Evolutionary conservation across 2,797 vertebrate genomes (phyloP).

Genomic region (Apogon talboti): DNA sequence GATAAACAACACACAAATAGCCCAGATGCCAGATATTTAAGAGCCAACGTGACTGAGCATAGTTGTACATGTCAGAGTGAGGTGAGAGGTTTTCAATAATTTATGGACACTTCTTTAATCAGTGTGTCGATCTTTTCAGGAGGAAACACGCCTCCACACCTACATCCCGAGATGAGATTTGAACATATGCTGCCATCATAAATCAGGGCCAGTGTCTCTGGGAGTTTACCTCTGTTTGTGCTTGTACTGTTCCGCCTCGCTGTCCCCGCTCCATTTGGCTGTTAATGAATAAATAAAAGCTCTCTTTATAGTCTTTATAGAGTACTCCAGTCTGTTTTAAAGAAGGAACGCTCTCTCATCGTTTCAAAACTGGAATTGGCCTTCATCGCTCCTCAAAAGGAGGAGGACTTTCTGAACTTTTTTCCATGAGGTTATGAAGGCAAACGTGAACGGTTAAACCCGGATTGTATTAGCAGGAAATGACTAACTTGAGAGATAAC

Average conservation of each 20-base stretch:
- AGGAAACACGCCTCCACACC: constrained; percentile 25
- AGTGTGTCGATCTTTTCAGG: constrained; percentile 22
- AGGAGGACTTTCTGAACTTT: constrained; percentile 41
- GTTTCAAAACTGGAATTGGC: constrained; percentile 61
- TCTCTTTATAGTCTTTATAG: constrained; percentile 68
- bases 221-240: constrained; percentile 69
- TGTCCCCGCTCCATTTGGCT: constrained; percentile 76
- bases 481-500: not conserved
- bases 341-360: constrained; percentile 60
- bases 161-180: constrained; percentile 35
- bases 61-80: constrained; percentile 24
- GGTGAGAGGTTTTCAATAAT: constrained; percentile 36
- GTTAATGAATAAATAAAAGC: constrained; percentile 81
- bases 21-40: constrained; percentile 16
- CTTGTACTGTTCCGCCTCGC: constrained; percentile 57
- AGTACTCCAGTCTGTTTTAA: constrained; percentile 65
- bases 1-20: constrained; percentile 29
- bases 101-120: constrained; percentile 34
- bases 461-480: constrained; percentile 31
- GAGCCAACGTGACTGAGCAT: constrained; percentile 34
- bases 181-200: constrained; percentile 69
- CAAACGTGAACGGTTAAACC: constrained; percentile 46
- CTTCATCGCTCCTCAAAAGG: constrained; percentile 40
- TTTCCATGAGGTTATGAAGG: constrained; percentile 59
- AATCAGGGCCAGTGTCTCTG: constrained; percentile 73